These are phyloP conservation scores for Mus pahari DNA, from an alignment of 2,113 vertebrate species.

Conservation along the genomic window DNA sequence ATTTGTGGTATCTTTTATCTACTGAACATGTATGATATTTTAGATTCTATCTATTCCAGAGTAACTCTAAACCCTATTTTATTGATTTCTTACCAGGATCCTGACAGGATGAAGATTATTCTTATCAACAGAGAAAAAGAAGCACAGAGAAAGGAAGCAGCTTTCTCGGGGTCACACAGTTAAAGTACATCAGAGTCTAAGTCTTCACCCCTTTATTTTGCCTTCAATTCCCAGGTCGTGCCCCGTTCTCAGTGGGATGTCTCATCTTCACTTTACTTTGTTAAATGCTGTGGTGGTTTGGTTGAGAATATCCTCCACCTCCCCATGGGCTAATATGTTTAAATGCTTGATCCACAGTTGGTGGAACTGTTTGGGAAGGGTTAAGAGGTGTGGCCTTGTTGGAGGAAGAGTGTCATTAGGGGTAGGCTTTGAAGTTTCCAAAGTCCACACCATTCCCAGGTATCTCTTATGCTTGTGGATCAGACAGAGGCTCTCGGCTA, in stretches of 20 bases:
- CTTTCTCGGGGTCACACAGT: neutral
- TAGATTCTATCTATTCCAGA: neutral
- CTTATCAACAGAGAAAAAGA: neutral
- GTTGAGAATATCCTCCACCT: neutral
- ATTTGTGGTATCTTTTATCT: neutral
- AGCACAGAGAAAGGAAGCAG: neutral
- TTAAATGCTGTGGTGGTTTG: neutral
- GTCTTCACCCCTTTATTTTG: neutral
- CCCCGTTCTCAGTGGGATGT: too few relatives aligned
- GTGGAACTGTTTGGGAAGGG: neutral
- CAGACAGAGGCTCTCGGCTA: neutral
- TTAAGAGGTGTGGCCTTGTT: neutral
- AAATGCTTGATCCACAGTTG: neutral
- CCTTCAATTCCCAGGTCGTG: accelerated
- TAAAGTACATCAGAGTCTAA: neutral
- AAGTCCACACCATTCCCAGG: neutral
- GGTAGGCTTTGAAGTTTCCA: neutral
- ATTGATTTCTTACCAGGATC: neutral
- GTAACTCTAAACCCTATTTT: neutral
- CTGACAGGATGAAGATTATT: neutral
- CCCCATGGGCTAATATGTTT: neutral
- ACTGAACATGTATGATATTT: neutral
- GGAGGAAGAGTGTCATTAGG: neutral
- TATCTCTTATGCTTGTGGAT: neutral
- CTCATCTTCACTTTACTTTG: neutral